These are phyloP conservation scores for Zaprionus lachaisei DNA, from an alignment of 1,140 invertebrate genomes.

Conservation along the genomic window DNA sequence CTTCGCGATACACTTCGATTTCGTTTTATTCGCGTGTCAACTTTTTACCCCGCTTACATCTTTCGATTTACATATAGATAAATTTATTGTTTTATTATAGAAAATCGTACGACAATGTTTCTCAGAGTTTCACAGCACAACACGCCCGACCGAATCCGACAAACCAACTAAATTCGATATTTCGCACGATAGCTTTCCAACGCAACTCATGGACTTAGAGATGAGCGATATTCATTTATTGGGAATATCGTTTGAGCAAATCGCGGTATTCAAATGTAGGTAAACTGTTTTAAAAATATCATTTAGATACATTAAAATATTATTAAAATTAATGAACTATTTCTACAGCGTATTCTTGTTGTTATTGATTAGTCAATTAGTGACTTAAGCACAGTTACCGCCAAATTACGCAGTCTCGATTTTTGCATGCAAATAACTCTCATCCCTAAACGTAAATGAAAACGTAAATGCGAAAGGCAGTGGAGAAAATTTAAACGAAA, in stretches of 20 bases:
- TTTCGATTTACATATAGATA: slow-evolving; percentile 34
- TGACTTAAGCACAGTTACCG: slow-evolving; percentile 5
- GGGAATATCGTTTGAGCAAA: background rate
- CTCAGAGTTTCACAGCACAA: slow-evolving; percentile 29
- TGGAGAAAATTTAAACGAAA: slow-evolving; percentile 54
- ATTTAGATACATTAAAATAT: background rate
- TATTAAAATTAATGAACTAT: background rate
- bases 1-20: slow-evolving; percentile 21
- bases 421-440: slow-evolving; percentile 31
- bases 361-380: background rate
- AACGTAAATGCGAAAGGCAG: slow-evolving; percentile 57
- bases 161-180: slow-evolving; percentile 45
- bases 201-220: slow-evolving; percentile 12
- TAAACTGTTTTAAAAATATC: background rate
- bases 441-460: slow-evolving; percentile 43
- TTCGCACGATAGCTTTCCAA: slow-evolving; percentile 18
- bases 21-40: slow-evolving; percentile 31
- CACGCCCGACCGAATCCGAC: slow-evolving; percentile 47
- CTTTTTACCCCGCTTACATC: slow-evolving; percentile 37
- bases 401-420: slow-evolving; percentile 14
- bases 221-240: background rate
- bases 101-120: slow-evolving; percentile 24
- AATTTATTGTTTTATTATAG: slow-evolving; percentile 29
- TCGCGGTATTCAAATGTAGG: background rate
- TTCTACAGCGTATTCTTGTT: background rate